Evolutionary conservation across 1,140 invertebrate genomes (phyloP).

Genomic region (Drosophila azteca): DNA sequence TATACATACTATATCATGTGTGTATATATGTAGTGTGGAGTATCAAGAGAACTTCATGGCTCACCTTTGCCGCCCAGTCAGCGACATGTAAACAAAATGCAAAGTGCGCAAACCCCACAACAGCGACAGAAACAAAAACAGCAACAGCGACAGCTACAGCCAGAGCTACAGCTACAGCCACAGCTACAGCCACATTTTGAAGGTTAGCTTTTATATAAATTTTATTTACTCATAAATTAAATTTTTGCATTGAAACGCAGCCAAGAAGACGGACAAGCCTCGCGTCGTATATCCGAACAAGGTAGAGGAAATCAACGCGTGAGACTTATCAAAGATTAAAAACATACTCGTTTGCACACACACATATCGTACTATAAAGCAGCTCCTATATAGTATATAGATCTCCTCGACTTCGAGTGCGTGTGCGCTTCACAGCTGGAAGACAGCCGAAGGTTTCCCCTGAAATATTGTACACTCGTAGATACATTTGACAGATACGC

Average conservation of each 20-base stretch:
- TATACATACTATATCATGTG: background rate
- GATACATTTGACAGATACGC: conserved; percentile 11
- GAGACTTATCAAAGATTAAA: conserved; percentile 41
- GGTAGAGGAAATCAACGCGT: conserved; percentile 51
- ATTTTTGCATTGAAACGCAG: conserved; percentile 64
- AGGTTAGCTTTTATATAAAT: conserved; percentile 63
- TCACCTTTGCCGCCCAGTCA: conserved; percentile 48
- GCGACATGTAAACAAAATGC: conserved; percentile 70
- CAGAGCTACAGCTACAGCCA: conserved; percentile 3
- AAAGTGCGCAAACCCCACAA: conserved; percentile 51
- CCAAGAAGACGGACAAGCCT: conserved; percentile 23
- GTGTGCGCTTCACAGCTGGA: conserved; percentile 19
- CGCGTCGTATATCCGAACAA: conserved; percentile 3
- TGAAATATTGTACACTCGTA: background rate
- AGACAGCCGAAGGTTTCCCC: conserved; percentile 35
- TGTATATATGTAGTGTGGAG: background rate
- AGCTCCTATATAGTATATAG: conserved; percentile 1
- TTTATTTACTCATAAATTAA: conserved; percentile 71
- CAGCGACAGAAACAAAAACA: conserved; percentile 35
- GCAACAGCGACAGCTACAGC: conserved; percentile 7
- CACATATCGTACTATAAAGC: too few relatives aligned
- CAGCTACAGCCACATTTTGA: conserved; percentile 22
- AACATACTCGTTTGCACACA: conserved; percentile 3
- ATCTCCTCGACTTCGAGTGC: too few relatives aligned
- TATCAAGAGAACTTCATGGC: conserved; percentile 30